Conservation (phyloP, 2,113 vertebrate genomes). For the Xyrauchen texanus region DNA sequence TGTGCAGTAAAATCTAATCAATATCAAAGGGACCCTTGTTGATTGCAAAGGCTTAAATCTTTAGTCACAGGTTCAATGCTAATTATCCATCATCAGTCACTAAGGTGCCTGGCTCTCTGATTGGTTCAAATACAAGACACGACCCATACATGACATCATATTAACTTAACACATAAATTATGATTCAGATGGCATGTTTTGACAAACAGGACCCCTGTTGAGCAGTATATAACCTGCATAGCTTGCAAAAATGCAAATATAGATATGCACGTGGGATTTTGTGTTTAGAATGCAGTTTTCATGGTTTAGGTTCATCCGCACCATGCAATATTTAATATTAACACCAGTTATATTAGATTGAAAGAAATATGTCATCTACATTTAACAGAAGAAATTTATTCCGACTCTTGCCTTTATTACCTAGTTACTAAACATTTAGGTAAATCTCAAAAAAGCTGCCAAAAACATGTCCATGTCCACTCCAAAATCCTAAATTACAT, state of each 20-base stretch:
- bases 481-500: too few species aligned
- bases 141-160: constrained; percentile 78
- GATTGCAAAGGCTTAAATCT: constrained; percentile 31
- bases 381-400: background rate
- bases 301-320: constrained; percentile 15
- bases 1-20: constrained; percentile 40
- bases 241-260: constrained; percentile 18
- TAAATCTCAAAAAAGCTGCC: too few species aligned
- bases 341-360: background rate
- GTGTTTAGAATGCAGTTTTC: constrained; percentile 7
- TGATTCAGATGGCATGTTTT: constrained; percentile 54
- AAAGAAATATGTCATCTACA: background rate
- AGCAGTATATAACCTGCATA: constrained; percentile 14
- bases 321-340: background rate
- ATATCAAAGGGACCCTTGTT: constrained; percentile 15
- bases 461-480: too few species aligned
- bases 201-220: constrained; percentile 24
- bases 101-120: constrained; percentile 57
- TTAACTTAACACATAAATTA: constrained; percentile 75
- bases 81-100: constrained; percentile 71
- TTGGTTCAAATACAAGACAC: constrained; percentile 37
- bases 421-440: background rate
- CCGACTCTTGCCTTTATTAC: too few species aligned
- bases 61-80: constrained; percentile 60
- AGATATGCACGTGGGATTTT: constrained; percentile 17